Base-by-base conservation (phyloP, 1,140 invertebrate genomes). In the Acromyrmex heyeri region DNA sequence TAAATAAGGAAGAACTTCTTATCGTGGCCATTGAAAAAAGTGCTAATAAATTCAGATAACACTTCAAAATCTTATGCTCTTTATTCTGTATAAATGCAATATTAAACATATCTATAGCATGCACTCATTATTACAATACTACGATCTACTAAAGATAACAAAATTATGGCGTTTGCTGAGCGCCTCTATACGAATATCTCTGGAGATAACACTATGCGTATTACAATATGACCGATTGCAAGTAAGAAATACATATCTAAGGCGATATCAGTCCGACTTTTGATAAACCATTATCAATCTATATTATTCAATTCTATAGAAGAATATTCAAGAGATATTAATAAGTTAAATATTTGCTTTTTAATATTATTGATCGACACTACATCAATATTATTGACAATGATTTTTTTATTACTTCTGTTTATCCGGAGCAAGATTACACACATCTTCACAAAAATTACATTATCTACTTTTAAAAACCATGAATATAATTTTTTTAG, bases 161-260 rank as follows among this genome's bases (percentile, higher is more conserved):
- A 90, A 92, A 48, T 12, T 86, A 0, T 38, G 86, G 0, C 78
- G 57, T 18, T 62, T 91, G 16, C 24, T 34, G 0, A 61, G 57
- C 1, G 90, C 78, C 0, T 70, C 75, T 0, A 6, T 27, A 5
- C 92, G 91, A 14, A n/a, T 65, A 2, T 2, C 55, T 0, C 55
- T 85, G 8, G 83, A 90, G 50, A 77, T 62, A 16, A 7, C 70
- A 10, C 34, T 86, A 8, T 81, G 69, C 12, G 34, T 27, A 44
- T n/a, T 64, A 16, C 86, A 85, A 8, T 72, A 87, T 0, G 44
- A 55, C 27, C 44, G 78, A 69, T 62, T 92, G 64, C 76, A 89
- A 89, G 90, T 92, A 62, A 76, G 27, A 55, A 55, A 55, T 55
- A 3, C 1, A 30, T 5, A 7, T 55, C 18, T n/a, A 7, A 0